Evolutionary conservation across 2,888 invertebrate genomes (phyloP).

Genomic region (Saturnia pavonia): DNA sequence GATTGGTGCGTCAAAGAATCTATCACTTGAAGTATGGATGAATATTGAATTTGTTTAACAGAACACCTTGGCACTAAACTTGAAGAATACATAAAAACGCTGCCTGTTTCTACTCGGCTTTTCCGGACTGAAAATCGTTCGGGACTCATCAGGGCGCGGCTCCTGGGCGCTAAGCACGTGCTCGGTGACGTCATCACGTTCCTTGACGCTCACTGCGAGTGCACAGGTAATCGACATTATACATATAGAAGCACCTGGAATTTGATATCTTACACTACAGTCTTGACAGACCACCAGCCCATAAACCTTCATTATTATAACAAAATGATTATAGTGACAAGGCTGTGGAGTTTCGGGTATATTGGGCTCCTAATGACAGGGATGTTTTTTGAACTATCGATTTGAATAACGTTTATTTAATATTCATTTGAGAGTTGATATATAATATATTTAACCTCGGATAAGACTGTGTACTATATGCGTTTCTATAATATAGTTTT

Average conservation of each 20-base stretch:
- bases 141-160: slow-evolving; percentile 96
- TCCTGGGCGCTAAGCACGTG: slow-evolving; percentile 96
- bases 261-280: too few species aligned
- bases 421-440: too few species aligned
- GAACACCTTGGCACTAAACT: slow-evolving; percentile 94
- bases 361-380: background rate
- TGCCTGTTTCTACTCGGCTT: slow-evolving; percentile 93
- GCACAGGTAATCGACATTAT: slow-evolving; percentile 78
- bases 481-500: too few species aligned
- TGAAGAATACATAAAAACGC: slow-evolving; percentile 92
- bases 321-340: background rate
- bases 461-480: too few species aligned
- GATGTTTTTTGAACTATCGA: background rate
- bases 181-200: slow-evolving; percentile 97
- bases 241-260: background rate
- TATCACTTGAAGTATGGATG: background rate
- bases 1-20: too few species aligned
- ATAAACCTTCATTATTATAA: too few species aligned
- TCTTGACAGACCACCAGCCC: too few species aligned
- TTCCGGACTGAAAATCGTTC: slow-evolving; percentile 95
- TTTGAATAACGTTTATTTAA: background rate
- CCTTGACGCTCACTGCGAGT: slow-evolving; percentile 99
- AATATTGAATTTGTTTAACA: slow-evolving; percentile 54
- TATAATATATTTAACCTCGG: too few species aligned
- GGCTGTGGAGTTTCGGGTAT: background rate